Percentiles rank a stretch among this genome's conserved stretches.
Evolutionary conservation across 2,113 vertebrate genomes (phyloP).

Genomic region (Maccullochella peelii): DNA sequence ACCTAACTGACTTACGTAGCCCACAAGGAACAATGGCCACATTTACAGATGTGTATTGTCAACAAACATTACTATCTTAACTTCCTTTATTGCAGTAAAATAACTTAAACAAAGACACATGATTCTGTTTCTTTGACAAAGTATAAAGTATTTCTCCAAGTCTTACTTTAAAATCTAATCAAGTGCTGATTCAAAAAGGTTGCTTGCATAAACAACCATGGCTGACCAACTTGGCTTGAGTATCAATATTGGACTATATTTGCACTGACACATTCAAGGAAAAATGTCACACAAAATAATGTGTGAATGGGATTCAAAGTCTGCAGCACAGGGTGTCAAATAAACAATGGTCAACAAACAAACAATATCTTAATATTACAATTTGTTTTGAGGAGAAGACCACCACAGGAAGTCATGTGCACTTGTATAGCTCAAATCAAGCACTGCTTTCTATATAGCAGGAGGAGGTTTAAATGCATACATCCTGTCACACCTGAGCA

Average conservation of each 20-base stretch:
- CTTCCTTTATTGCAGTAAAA: too few species aligned
- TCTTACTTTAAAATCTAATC: neutral
- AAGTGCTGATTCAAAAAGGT: neutral
- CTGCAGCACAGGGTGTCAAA: neutral
- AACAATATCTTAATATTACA: neutral
- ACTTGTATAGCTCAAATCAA: neutral
- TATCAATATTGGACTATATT: neutral
- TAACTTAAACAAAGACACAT: neutral
- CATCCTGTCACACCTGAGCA: neutral
- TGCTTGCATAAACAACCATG: neutral
- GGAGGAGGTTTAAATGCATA: neutral
- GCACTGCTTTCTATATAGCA: neutral
- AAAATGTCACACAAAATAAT: neutral
- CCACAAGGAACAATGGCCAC: neutral
- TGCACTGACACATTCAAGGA: neutral
- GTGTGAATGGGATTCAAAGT: conserved; percentile 6
- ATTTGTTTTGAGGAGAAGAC: neutral
- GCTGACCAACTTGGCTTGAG: too few species aligned
- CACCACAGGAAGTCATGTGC: neutral
- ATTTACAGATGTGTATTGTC: neutral
- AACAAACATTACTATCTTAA: neutral
- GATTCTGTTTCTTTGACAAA: neutral
- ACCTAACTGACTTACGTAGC: too few species aligned
- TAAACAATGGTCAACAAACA: neutral
- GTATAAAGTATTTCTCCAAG: neutral